Base-by-base conservation (phyloP, 1,140 invertebrate species). In the Magallana angulata region DNA sequence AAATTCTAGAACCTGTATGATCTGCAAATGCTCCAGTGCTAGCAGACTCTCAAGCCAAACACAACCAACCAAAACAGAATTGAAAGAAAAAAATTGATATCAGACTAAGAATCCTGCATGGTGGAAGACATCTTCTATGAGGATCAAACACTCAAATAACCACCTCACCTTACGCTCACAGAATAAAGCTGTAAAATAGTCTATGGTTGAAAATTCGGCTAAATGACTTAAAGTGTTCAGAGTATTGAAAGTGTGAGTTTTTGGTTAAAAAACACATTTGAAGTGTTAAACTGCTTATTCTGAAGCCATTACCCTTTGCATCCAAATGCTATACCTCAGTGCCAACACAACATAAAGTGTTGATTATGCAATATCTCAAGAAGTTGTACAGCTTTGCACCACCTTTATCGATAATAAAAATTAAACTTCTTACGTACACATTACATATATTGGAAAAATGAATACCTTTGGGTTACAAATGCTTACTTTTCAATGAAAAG, bases 161-260 rank as follows among this genome's bases (percentile, higher is more conserved):
- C 24, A 30, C 68, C 36, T 30, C 24, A 24, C 24, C 36, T 76
- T 76, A 76, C 24, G 11, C 24, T 30, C 12, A 30, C 9, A 3
- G 68, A 30, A 76, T 30, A 18, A 48, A 76, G 68, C 18, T 76
- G 68, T 8, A 36, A 12, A 12, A 24, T 11, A 76, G 36, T 30
- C 5, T 9, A 9, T 9, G 24, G 68, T 30, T 30, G 12, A 7
- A 76, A 76, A 76, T 76, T 24, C 36, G 36, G 36, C 36, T 30
- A 76, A 24, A 76, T 76, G 68, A 9, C 12, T 36, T 76, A 30
- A 76, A 76, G 68, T 76, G 68, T 24, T 30, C 24, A 18, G 12
- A 36, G 30, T 11, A 76, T 11, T 48, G 68, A 76, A 71, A 30
- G 64, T 24, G 64, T 71, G n/a, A 71, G n/a, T 71, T 71, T 71